Evolutionary conservation across 2,888 invertebrate genomes (phyloP).

Genomic region (Xestia xanthographa): DNA sequence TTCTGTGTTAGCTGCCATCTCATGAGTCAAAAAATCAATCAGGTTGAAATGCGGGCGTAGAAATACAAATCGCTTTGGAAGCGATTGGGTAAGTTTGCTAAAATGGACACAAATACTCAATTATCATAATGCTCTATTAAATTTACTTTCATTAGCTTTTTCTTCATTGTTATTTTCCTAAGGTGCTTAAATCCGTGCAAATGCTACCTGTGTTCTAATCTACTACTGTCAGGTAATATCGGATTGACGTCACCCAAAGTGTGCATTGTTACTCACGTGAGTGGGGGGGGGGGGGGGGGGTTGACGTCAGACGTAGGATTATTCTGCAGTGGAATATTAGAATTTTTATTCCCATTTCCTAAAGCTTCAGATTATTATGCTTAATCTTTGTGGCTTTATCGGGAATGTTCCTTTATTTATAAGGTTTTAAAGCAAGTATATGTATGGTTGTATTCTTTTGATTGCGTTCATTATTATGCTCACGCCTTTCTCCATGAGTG

Average conservation of each 20-base stretch:
- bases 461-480: neutral
- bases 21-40: neutral
- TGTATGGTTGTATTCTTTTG: no score
- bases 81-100: neutral
- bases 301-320: constrained; percentile 34
- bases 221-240: constrained; percentile 26
- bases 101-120: neutral
- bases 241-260: constrained; percentile 17
- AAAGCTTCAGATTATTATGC: constrained; percentile 3
- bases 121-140: neutral
- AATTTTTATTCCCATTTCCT: constrained; percentile 25
- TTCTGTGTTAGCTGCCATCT: neutral
- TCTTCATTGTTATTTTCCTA: neutral
- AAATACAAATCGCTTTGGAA: neutral
- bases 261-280: constrained; percentile 20
- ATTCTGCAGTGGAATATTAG: constrained; percentile 32
- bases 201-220: constrained; percentile 9
- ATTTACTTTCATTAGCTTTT: neutral
- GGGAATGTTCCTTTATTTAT: neutral
- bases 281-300: neutral
- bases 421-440: no score
- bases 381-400: neutral
- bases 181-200: neutral
- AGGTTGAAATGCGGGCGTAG: neutral
- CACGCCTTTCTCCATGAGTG: neutral